These are phyloP conservation scores for Triplophysa bombifrons DNA, from an alignment of 2,797 vertebrate genomes.

Conservation along the genomic window DNA sequence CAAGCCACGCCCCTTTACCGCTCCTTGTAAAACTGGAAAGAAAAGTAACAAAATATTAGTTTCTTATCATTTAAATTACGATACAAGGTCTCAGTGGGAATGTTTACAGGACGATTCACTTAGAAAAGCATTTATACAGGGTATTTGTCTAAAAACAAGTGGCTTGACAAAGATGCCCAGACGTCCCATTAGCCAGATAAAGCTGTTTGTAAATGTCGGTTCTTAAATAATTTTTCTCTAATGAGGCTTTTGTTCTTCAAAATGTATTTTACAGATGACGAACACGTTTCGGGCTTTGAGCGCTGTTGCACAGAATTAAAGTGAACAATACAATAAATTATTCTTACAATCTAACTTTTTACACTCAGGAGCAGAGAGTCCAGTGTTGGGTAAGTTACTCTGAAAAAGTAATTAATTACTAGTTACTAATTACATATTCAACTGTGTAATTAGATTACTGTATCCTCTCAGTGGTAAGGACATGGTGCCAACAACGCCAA, in stretches of 20 bases:
- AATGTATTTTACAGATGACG: slow-evolving; percentile 9
- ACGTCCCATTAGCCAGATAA: background rate
- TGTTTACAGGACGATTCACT: slow-evolving; percentile 48
- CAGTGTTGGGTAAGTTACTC: too few species aligned
- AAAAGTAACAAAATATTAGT: slow-evolving; percentile 39
- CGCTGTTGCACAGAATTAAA: too few species aligned
- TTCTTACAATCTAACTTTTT: too few species aligned
- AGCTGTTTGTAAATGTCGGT: background rate
- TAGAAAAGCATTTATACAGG: slow-evolving; percentile 44
- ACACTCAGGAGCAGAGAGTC: too few species aligned
- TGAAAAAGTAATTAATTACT: too few species aligned
- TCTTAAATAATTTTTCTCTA: background rate
- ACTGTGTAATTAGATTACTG: too few species aligned
- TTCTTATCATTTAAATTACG: too few species aligned
- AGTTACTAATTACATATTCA: too few species aligned
- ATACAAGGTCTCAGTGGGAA: slow-evolving; percentile 12
- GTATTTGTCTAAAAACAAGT: slow-evolving; percentile 6
- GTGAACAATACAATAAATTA: too few species aligned
- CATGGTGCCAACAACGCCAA: too few species aligned
- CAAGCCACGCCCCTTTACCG: slow-evolving; percentile 92
- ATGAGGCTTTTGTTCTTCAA: slow-evolving; percentile 4
- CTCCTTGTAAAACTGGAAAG: slow-evolving; percentile 87
- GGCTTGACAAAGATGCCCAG: too few species aligned
- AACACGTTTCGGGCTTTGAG: background rate
- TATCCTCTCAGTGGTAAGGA: too few species aligned